phyloP scores from a whole-genome alignment of 2,113 vertebrate genomes.

The Corythoichthys haematopterus region DNA sequence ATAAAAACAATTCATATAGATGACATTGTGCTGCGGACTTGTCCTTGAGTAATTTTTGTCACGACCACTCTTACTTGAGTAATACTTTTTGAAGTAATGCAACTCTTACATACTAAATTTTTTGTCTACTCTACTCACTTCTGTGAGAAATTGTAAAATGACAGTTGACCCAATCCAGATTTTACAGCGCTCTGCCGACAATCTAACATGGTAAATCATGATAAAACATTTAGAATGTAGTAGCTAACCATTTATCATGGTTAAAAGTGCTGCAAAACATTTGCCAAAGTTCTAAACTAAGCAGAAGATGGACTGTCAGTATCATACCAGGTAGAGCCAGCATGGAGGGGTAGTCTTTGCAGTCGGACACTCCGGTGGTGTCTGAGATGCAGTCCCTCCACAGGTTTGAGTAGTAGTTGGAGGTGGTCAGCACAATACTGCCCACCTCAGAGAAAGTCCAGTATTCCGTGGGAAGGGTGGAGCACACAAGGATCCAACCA shows the following conservation, averaged over 20 bases:
- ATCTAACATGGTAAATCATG: not conserved
- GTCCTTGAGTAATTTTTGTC: no score
- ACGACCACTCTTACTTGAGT: no score
- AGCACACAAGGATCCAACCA: slow-evolving; percentile 87
- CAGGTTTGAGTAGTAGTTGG: slow-evolving; percentile 87
- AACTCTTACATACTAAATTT: no score
- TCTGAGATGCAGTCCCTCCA: slow-evolving; percentile 91
- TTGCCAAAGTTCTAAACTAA: not conserved
- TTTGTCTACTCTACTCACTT: no score
- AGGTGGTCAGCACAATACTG: slow-evolving; percentile 82
- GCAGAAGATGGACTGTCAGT: not conserved
- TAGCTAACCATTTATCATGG: not conserved
- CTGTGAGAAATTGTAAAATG: not conserved
- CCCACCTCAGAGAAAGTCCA: slow-evolving; percentile 89
- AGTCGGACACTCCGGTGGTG: slow-evolving; percentile 88
- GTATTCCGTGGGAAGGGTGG: slow-evolving; percentile 87
- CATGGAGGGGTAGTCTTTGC: slow-evolving; percentile 91
- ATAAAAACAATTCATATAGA: no score
- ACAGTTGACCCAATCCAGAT: not conserved
- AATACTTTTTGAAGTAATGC: no score
- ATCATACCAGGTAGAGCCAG: slow-evolving; percentile 84
- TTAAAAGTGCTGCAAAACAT: not conserved
- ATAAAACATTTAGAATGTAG: not conserved
- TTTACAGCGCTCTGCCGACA: not conserved
- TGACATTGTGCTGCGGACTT: no score